A percentile compares a stretch with the other conserved stretches of the same genome.
Conservation (phyloP, 2,113 vertebrate genomes). For the Zosterops hypoxanthus region DNA sequence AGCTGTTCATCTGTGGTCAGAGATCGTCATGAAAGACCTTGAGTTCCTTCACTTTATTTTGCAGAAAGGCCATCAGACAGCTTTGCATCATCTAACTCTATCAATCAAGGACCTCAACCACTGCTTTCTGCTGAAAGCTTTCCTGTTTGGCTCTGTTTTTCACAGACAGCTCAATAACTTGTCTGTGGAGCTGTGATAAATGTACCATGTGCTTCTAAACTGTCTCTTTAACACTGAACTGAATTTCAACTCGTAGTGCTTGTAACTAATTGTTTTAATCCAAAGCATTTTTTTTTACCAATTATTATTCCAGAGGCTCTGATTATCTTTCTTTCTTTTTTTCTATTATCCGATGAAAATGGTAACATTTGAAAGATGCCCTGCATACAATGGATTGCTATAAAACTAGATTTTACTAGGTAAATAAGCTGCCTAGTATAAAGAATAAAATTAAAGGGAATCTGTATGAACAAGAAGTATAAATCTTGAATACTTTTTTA, state of each 20-base stretch:
- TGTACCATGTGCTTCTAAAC: conserved; percentile 72
- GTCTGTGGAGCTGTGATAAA: conserved; percentile 81
- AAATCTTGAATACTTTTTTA: not conserved
- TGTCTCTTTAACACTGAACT: conserved; percentile 74
- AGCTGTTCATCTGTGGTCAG: conserved; percentile 81
- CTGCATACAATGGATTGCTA: not conserved
- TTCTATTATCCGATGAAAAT: conserved; percentile 2
- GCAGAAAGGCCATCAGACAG: conserved; percentile 77
- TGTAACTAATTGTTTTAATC: conserved; percentile 67
- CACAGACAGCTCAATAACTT: conserved; percentile 85
- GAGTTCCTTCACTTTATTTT: conserved; percentile 78
- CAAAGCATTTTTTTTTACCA: conserved; percentile 59
- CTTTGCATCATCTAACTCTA: conserved; percentile 80
- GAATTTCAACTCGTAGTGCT: conserved; percentile 69
- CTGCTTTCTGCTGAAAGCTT: conserved; percentile 78
- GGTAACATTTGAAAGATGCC: conserved; percentile 10
- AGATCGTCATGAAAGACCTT: conserved; percentile 78
- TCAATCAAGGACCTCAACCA: conserved; percentile 79
- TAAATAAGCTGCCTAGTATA: not conserved
- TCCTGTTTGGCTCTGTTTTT: conserved; percentile 81
- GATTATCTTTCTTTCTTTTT: not conserved
- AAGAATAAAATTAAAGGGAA: conserved; percentile 23
- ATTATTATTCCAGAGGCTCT: conserved; percentile 27
- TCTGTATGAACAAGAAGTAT: not conserved
- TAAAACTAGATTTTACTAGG: not conserved